phyloP scores from a whole-genome alignment of 37 sponge, comb jelly and placozoan genomes.

The Geodia barretti region DNA sequence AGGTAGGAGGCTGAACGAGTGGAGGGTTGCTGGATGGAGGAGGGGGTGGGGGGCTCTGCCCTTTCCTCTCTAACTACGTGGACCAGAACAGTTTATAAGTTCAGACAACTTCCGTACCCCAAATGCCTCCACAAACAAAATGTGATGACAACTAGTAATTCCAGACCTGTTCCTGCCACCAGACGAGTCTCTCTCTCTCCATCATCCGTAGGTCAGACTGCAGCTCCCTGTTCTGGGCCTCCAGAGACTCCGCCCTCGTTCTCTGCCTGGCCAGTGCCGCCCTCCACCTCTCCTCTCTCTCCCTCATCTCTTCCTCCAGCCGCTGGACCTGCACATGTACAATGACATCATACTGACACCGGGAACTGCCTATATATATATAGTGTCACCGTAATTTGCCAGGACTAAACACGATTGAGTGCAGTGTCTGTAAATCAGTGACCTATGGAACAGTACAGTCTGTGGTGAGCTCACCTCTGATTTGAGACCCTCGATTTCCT shows the following conservation, averaged over 20 bases:
- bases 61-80: too few relatives aligned
- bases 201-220: conserved; percentile 73
- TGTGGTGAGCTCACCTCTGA: conserved; percentile 38
- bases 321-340: conserved; percentile 35
- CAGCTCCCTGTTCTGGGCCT: conserved; percentile 79
- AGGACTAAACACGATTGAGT: too few relatives aligned
- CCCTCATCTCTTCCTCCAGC: conserved; percentile 44
- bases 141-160: too few relatives aligned
- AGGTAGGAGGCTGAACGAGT: too few relatives aligned
- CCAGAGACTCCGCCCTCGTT: conserved; percentile 51
- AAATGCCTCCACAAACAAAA: too few relatives aligned
- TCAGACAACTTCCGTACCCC: too few relatives aligned
- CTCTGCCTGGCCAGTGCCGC: conserved; percentile 59
- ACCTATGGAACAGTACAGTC: background rate
- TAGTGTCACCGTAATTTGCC: background rate
- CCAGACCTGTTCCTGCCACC: conserved; percentile 74
- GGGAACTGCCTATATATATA: background rate
- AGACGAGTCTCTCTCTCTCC: conserved; percentile 74
- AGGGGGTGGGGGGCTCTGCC: too few relatives aligned
- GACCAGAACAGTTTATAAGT: too few relatives aligned
- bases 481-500: conserved; percentile 63
- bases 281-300: conserved; percentile 78
- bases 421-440: background rate
- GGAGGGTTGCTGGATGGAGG: too few relatives aligned
- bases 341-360: background rate